Evolutionary conservation across 92 coral and sea anemone genomes (phyloP), one percentile per base, ranked within the genome.

Genomic region (Epizoanthus ramosus): DNA sequence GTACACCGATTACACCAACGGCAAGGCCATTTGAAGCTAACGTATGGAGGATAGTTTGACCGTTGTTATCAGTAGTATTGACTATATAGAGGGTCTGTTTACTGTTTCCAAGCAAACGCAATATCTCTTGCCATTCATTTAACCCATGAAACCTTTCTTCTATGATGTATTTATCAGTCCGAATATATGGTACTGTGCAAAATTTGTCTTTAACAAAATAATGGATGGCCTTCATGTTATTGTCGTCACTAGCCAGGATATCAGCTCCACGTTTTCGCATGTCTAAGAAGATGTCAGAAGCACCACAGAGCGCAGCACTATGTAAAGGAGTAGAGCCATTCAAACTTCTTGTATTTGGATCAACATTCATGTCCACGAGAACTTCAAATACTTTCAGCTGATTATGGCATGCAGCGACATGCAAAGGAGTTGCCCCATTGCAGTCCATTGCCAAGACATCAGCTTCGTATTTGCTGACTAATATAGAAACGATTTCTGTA

Each of bases 241-340:
- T 15, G 18, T 15, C 57, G 15, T 86, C 89, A 9, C 18, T 19
- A 37, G 76, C 47, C 1, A 31, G 1, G 13, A 4, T 9, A 65
- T 81, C 22, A 43, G 86, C 50, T 0, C 86, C 89, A 5, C 56
- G 56, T 5, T 81, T 60, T 2, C 73, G 9, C 71, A 86, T 13
- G 7, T 69, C 77, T 19, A 37, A 28, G 8, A 86, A 54, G 3
- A 74, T 60, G 10, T 4, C 24, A 6, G 75, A 73, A 1, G 89
- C 81, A 0, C 56, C 73, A 6, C 89, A 86, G 2, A 74, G n/a
- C 2, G 89, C 89, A 15, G 89, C 89, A 16, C 89, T 86, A 37
- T 86, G 89, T 28, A 86, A 80, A 3, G 89, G 89, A 8, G 89
- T 86, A 3, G 89, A 86, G 0, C 89, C 86, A 9, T 86, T 86